A percentile compares a stretch with the other conserved stretches of the same genome.
Conservation (phyloP, 2,888 invertebrate species). For the Diloba caeruleocephala region DNA sequence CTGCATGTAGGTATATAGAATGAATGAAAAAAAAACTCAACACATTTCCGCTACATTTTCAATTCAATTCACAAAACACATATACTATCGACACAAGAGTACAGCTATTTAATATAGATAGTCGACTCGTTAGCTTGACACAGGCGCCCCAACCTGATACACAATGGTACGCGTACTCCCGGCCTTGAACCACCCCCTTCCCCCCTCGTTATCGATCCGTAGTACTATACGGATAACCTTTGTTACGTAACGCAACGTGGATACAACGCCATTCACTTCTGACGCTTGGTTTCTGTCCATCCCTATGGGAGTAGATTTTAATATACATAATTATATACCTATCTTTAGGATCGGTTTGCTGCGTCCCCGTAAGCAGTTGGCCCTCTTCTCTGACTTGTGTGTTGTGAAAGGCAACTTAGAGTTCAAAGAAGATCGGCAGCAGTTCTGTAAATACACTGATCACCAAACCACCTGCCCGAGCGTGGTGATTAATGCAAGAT, state of each 20-base stretch:
- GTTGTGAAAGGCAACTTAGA: too few relatives aligned
- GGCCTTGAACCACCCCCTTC: constrained; percentile 61
- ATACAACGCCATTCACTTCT: constrained; percentile 28
- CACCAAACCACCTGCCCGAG: too few relatives aligned
- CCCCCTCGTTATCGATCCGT: constrained; percentile 59
- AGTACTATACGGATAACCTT: constrained; percentile 52
- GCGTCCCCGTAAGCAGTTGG: too few relatives aligned
- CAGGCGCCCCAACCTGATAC: constrained; percentile 54
- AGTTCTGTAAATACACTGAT: too few relatives aligned
- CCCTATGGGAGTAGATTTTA: neutral
- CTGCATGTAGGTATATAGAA: too few relatives aligned
- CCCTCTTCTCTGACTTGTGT: too few relatives aligned
- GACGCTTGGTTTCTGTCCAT: constrained; percentile 4
- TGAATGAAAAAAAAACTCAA: too few relatives aligned
- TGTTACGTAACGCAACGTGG: constrained; percentile 35
- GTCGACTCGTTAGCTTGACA: constrained; percentile 2
- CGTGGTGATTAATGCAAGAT: too few relatives aligned
- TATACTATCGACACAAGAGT: constrained; percentile 7
- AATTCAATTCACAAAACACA: too few relatives aligned
- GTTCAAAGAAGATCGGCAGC: too few relatives aligned
- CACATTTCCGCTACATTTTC: too few relatives aligned
- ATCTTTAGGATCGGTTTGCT: constrained; percentile 1
- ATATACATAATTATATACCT: constrained; percentile 1
- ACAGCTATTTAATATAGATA: constrained; percentile 8
- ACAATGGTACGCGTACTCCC: constrained; percentile 64